phyloP scores from a whole-genome alignment of 2,888 invertebrate genomes.

The Nemurella pictetii region DNA sequence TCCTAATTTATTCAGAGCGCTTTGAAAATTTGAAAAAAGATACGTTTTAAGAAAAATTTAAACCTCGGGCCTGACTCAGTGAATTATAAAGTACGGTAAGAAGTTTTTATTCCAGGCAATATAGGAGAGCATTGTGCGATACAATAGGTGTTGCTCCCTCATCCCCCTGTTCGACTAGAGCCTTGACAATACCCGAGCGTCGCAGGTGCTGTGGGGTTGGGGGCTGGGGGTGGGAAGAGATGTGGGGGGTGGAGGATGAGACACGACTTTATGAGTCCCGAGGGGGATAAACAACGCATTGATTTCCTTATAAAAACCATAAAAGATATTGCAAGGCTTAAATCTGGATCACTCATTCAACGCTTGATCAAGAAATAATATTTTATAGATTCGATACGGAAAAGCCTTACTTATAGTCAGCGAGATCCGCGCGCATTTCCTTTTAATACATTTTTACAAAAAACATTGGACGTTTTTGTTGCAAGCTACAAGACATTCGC shows the following conservation, averaged over 20 bases:
- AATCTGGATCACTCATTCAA: slow-evolving; percentile 24
- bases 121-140: slow-evolving; percentile 19
- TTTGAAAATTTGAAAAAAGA: neutral
- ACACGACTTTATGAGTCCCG: slow-evolving; percentile 17
- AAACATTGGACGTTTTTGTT: neutral
- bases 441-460: neutral
- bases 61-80: neutral
- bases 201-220: slow-evolving; percentile 21
- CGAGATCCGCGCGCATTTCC: neutral
- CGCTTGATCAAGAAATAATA: slow-evolving; percentile 22
- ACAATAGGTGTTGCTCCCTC: slow-evolving; percentile 27
- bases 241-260: neutral
- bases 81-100: neutral
- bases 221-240: neutral
- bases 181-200: neutral
- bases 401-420: no score
- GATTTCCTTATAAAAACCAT: slow-evolving; percentile 27
- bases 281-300: slow-evolving; percentile 28
- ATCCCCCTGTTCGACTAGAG: no score
- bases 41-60: neutral
- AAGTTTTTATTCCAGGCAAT: slow-evolving; percentile 20
- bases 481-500: neutral
- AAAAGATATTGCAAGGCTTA: slow-evolving; percentile 24
- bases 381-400: neutral
- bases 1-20: neutral